Conservation (phyloP, 2,113 vertebrate genomes). For the Apodemus sylvaticus region DNA sequence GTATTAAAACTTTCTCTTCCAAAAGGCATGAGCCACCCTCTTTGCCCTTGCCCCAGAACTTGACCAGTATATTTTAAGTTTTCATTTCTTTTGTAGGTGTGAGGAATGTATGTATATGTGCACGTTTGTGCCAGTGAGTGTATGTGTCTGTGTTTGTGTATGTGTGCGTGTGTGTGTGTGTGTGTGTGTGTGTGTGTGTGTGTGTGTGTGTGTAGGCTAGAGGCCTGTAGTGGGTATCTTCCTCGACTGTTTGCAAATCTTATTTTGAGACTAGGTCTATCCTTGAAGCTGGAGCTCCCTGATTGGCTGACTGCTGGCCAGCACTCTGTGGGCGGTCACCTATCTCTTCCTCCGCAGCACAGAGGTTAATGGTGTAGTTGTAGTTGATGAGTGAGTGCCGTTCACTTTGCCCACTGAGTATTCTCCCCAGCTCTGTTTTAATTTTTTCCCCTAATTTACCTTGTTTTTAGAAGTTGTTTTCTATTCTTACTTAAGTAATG, state of each 20-base stretch:
- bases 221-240: not conserved
- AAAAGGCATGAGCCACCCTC: constrained; percentile 23
- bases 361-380: not conserved
- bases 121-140: not conserved
- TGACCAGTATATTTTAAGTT: not conserved
- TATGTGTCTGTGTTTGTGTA: not conserved
- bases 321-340: not conserved
- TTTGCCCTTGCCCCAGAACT: not conserved
- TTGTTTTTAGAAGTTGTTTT: not conserved
- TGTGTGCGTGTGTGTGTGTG: no score
- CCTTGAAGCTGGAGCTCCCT: not conserved
- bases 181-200: not conserved
- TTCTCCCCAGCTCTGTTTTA: not conserved
- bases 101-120: not conserved
- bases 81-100: not conserved
- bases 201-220: not conserved
- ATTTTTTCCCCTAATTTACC: constrained; percentile 21
- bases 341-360: not conserved
- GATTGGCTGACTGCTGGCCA: not conserved
- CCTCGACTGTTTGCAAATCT: no score
- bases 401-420: not conserved
- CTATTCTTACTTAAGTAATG: not conserved
- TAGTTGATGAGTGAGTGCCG: not conserved
- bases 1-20: constrained; percentile 17
- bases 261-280: not conserved